Conservation (phyloP, 2,113 vertebrate species). For the Origma solitaria region DNA sequence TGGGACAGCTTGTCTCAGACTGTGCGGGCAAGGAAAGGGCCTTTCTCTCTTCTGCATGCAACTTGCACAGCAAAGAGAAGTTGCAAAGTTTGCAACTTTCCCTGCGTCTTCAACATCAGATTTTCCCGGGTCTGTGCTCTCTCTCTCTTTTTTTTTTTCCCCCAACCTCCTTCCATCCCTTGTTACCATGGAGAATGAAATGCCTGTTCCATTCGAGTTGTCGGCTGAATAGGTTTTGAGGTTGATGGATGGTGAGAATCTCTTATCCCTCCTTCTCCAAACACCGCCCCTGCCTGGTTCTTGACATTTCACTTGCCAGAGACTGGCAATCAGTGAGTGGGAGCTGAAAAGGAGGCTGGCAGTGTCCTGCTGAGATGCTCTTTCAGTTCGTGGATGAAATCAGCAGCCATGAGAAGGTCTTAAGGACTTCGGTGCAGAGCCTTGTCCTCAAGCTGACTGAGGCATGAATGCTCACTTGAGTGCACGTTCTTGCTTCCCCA, state of each 20-base stretch:
- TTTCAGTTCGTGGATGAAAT: slow-evolving; percentile 61
- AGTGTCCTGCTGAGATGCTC: slow-evolving; percentile 63
- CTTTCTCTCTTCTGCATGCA: not conserved
- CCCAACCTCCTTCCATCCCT: slow-evolving; percentile 47
- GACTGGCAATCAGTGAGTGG: slow-evolving; percentile 48
- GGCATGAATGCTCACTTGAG: slow-evolving; percentile 49
- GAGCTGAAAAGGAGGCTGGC: slow-evolving; percentile 66
- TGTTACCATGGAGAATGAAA: slow-evolving; percentile 72
- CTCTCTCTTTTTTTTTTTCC: not conserved
- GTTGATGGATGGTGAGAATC: slow-evolving; percentile 76
- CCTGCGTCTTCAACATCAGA: not conserved
- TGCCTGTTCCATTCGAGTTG: slow-evolving; percentile 62
- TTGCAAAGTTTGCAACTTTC: slow-evolving; percentile 15
- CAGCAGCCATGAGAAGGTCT: slow-evolving; percentile 58
- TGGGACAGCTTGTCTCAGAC: not conserved
- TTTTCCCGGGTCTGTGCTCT: not conserved
- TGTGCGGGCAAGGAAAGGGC: not conserved
- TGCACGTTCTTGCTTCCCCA: not conserved
- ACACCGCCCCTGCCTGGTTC: slow-evolving; percentile 62
- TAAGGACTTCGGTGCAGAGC: slow-evolving; percentile 25
- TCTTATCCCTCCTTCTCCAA: slow-evolving; percentile 65
- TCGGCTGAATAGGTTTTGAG: slow-evolving; percentile 69
- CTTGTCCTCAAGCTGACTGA: slow-evolving; percentile 13
- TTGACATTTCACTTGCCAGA: slow-evolving; percentile 68
- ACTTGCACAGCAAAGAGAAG: not conserved